Conservation (phyloP, 2,888 invertebrate genomes). For the Pheosia gnoma region DNA sequence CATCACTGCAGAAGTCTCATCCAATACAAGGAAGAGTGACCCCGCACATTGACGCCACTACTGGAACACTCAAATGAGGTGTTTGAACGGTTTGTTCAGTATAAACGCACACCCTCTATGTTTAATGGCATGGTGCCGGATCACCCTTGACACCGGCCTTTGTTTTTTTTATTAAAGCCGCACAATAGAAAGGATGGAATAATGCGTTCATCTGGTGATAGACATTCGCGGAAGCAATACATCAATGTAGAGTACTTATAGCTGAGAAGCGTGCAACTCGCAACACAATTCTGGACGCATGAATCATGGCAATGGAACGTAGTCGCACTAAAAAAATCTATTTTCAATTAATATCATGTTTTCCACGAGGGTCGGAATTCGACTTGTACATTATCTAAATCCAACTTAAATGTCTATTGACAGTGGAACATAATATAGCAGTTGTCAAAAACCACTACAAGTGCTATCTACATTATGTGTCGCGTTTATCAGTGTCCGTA, state of each 20-base stretch:
- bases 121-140: too few relatives aligned
- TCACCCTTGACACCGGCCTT: too few relatives aligned
- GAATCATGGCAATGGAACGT: slow-evolving; percentile 17
- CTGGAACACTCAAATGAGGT: too few relatives aligned
- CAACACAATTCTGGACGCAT: slow-evolving; percentile 20
- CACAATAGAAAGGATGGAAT: background rate
- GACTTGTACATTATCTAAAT: background rate
- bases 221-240: slow-evolving; percentile 28
- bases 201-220: slow-evolving; percentile 21
- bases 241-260: slow-evolving; percentile 23
- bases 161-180: too few relatives aligned
- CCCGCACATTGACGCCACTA: too few relatives aligned
- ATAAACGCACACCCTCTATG: too few relatives aligned
- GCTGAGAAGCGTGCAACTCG: slow-evolving; percentile 15
- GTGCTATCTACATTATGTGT: slow-evolving; percentile 35
- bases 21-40: too few relatives aligned
- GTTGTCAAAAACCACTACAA: slow-evolving; percentile 35
- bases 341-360: slow-evolving; percentile 2
- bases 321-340: slow-evolving; percentile 6
- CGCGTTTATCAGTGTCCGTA: slow-evolving; percentile 43
- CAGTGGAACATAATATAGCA: slow-evolving; percentile 8
- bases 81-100: too few relatives aligned
- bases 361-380: background rate
- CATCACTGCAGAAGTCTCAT: too few relatives aligned
- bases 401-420: background rate